Evolutionary conservation across 2,888 invertebrate genomes (phyloP).

Genomic region (Stenoptilia bipunctidactyla): DNA sequence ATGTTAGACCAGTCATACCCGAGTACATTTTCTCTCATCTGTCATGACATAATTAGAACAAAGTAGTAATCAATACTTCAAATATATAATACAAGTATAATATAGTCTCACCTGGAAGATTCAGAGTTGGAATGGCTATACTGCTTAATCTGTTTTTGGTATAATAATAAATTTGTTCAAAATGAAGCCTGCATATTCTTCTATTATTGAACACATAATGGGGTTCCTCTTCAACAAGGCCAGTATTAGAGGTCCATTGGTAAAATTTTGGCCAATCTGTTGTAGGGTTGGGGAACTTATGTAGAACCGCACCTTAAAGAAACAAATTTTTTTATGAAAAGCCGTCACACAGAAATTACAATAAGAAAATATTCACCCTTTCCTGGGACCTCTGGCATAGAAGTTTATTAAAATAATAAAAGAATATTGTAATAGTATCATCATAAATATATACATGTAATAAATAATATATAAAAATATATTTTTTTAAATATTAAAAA

Average conservation of each 20-base stretch:
- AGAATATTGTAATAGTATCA: too few species aligned
- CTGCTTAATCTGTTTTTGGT: slow-evolving; percentile 1
- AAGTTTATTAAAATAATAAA: too few species aligned
- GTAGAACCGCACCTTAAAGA: slow-evolving; percentile 1
- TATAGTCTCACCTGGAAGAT: too few species aligned
- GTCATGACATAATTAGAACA: too few species aligned
- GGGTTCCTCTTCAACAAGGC: slow-evolving; percentile 3
- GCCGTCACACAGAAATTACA: neutral
- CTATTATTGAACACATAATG: slow-evolving; percentile 1
- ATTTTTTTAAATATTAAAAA: too few species aligned
- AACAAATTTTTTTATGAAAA: neutral
- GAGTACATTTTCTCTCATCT: too few species aligned
- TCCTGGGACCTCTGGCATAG: neutral
- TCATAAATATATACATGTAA: too few species aligned
- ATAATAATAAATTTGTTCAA: slow-evolving; percentile 1
- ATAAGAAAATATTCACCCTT: neutral
- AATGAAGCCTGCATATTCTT: slow-evolving; percentile 1
- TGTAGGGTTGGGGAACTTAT: slow-evolving; percentile 2
- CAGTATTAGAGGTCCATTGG: slow-evolving; percentile 2
- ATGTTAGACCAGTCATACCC: too few species aligned
- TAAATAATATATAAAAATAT: too few species aligned
- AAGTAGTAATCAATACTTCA: too few species aligned
- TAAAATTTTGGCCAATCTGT: neutral
- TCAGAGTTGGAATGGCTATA: neutral
- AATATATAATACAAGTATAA: too few species aligned